Conservation (phyloP, 1,140 invertebrate genomes). For the Drosophila leontia region DNA sequence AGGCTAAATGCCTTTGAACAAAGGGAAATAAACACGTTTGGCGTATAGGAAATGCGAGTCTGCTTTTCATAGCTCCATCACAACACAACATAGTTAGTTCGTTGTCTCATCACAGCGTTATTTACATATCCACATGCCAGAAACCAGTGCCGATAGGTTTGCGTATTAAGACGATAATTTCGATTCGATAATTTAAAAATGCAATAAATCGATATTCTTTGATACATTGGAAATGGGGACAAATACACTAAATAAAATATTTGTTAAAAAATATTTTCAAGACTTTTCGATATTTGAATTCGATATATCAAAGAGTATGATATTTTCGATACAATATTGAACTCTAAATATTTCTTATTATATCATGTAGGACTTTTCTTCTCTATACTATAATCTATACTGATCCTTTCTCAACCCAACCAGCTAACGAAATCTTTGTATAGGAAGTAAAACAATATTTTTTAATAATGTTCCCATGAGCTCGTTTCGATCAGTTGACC, state of each 20-base stretch:
- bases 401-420: not conserved
- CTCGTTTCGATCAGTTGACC: not conserved
- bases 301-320: not conserved
- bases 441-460: not conserved
- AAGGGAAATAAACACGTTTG: conserved; percentile 51
- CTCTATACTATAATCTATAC: too few relatives aligned
- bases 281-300: too few relatives aligned
- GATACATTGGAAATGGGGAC: not conserved
- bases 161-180: not conserved
- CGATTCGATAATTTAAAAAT: not conserved
- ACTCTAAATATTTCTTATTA: not conserved
- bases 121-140: conserved; percentile 29
- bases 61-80: conserved; percentile 28
- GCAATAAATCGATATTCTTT: not conserved
- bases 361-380: not conserved
- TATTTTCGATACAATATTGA: not conserved
- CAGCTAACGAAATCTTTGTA: not conserved
- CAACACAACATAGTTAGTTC: conserved; percentile 14
- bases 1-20: conserved; percentile 60
- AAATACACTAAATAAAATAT: not conserved
- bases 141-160: conserved; percentile 1
- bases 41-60: conserved; percentile 32
- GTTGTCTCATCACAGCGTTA: conserved; percentile 14
- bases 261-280: not conserved
- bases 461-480: not conserved